A percentile compares a stretch with the other conserved stretches of the same genome.
phyloP scores from a whole-genome alignment of 2,888 invertebrate genomes.

The Tromatobia lineatoria region DNA sequence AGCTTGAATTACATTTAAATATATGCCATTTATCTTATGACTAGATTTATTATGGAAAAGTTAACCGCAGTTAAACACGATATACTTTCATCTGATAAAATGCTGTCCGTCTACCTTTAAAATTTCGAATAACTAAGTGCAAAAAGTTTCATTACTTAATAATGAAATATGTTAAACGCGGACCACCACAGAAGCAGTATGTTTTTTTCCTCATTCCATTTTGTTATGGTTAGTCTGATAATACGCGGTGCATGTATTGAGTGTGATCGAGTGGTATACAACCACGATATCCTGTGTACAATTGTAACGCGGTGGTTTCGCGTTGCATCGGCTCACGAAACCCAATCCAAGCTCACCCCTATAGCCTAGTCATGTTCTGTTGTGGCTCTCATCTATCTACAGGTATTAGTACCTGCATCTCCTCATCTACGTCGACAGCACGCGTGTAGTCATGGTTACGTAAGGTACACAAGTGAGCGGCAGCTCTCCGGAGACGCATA shows the following conservation, averaged over 20 bases:
- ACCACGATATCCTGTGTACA: conserved; percentile 11
- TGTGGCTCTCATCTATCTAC: conserved; percentile 42
- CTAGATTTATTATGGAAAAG: too few relatives aligned
- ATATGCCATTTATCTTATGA: too few relatives aligned
- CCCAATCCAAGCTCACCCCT: conserved; percentile 49
- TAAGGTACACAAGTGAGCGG: conserved; percentile 28
- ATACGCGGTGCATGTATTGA: neutral
- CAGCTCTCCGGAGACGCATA: conserved; percentile 43
- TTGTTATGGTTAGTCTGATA: neutral
- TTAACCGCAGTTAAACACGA: too few relatives aligned
- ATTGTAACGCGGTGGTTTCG: conserved; percentile 49
- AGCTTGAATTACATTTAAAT: too few relatives aligned
- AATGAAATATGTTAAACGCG: neutral
- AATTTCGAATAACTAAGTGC: neutral
- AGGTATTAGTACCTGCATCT: conserved; percentile 42
- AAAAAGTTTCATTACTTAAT: neutral
- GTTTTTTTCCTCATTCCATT: neutral
- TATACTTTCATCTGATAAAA: neutral
- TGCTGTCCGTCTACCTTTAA: neutral
- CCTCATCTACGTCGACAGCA: conserved; percentile 21
- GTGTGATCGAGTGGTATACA: neutral
- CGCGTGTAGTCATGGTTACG: conserved; percentile 60
- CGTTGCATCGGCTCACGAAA: conserved; percentile 61
- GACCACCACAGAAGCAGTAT: neutral
- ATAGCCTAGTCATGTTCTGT: conserved; percentile 42